Base-by-base conservation (phyloP, 2,797 vertebrate species). In the Chloroceryle amazona region DNA sequence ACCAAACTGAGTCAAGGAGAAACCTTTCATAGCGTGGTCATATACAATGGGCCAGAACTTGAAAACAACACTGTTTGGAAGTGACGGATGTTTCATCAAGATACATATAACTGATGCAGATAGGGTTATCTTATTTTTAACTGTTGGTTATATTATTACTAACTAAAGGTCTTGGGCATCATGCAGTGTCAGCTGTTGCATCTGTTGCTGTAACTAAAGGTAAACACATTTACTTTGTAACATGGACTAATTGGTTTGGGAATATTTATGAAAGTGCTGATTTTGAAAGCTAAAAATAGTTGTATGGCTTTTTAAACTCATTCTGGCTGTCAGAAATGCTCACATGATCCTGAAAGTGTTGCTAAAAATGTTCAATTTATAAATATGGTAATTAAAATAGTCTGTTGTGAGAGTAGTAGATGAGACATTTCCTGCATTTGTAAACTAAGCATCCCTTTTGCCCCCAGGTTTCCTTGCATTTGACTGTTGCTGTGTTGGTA, bases 221-320 rank as follows among this genome's bases (percentile, higher is more conserved):
- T 98, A 98, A 97, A 98, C 95, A 96, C 95, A 89, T 97, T 97
- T 92, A 73, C 94, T 96, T 96, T 89, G 78, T 97, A 95, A 73
- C 87, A 87, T 11, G 31, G 95, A 90, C 92, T 98, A 98, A 98
- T 98, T 97, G 94, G 96, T 98, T 97, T 98, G 98, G 97, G 98
- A 98, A 94, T 98, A 98, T 99, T 98, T 98, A 96, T 98, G 90
- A 76, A 96, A 97, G 95, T 95, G 96, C 96, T 98, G 97, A 98
- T 97, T 98, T 94, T 99, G 98, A 98, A 98, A 98, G 96, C 97
- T 98, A 97, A 98, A 98, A 97, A 97, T 98, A 97, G 97, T 33
- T 3, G 11, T 16, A 3, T 75, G 86, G 94, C 94, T 97, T 93
- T 97, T 98, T 54, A 96, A 97, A 82, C 61, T 94, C 87, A 75